phyloP scores from a whole-genome alignment of 2,888 invertebrate species.

The Acanthacorydalis orientalis region DNA sequence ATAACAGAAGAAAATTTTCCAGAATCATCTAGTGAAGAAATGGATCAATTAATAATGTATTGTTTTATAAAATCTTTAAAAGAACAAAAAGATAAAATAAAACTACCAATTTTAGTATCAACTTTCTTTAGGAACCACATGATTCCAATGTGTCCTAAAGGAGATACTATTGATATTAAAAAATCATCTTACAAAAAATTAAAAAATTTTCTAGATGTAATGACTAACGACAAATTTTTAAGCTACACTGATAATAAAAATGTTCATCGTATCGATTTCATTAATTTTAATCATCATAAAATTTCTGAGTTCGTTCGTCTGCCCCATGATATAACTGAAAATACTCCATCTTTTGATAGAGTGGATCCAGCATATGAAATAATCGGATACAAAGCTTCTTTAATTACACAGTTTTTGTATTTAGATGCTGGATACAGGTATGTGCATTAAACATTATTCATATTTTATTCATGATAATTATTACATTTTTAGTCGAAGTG shows the following conservation, averaged over 20 bases:
- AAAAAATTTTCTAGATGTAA: slow-evolving; percentile 63
- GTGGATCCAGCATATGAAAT: no score
- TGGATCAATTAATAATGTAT: slow-evolving; percentile 57
- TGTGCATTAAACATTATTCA: no score
- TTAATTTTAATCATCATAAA: slow-evolving; percentile 42
- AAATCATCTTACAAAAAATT: slow-evolving; percentile 81
- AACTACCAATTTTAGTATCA: slow-evolving; percentile 65
- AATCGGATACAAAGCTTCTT: no score
- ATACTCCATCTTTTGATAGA: slow-evolving; percentile 5
- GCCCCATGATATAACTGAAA: slow-evolving; percentile 20
- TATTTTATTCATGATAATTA: no score
- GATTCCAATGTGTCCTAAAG: slow-evolving; percentile 45
- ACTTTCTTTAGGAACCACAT: slow-evolving; percentile 62
- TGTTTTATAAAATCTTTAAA: slow-evolving; percentile 70
- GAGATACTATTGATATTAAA: slow-evolving; percentile 60
- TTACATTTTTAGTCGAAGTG: no score
- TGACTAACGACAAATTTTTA: slow-evolving; percentile 39
- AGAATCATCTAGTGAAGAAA: slow-evolving; percentile 28
- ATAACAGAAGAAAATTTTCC: slow-evolving; percentile 9
- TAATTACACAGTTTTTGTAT: no score
- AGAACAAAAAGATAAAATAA: slow-evolving; percentile 46
- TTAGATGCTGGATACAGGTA: no score
- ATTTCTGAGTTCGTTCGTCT: slow-evolving; percentile 22
- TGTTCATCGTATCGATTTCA: slow-evolving; percentile 55
- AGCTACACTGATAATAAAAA: slow-evolving; percentile 42